phyloP scores from a whole-genome alignment of 2,888 invertebrate genomes.

The Hydraecia micacea region DNA sequence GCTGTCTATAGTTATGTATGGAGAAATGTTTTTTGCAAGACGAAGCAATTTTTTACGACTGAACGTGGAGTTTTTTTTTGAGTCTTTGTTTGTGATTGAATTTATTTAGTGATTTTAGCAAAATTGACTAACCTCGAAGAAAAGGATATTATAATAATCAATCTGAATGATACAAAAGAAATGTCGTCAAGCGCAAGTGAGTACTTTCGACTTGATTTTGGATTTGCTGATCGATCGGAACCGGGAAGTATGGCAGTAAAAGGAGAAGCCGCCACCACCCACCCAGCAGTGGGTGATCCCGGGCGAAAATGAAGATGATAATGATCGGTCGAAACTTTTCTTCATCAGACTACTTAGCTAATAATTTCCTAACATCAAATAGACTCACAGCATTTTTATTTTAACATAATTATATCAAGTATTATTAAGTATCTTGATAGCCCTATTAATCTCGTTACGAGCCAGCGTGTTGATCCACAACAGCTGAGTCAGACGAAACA shows the following conservation, averaged over 20 bases:
- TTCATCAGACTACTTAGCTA: not conserved
- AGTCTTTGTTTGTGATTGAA: not conserved
- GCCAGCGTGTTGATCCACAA: slow-evolving; percentile 43
- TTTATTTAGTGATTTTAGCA: not conserved
- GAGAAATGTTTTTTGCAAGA: not conserved
- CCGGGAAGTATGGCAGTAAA: no score
- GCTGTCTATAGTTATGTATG: slow-evolving; percentile 29
- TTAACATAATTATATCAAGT: not conserved
- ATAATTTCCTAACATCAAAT: not conserved
- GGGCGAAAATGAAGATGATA: no score
- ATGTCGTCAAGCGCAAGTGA: not conserved
- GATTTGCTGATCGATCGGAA: not conserved
- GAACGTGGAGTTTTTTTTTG: not conserved
- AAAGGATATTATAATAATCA: not conserved
- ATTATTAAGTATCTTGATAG: not conserved
- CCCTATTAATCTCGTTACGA: slow-evolving; percentile 34
- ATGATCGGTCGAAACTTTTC: not conserved
- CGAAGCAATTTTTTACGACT: not conserved
- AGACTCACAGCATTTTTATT: not conserved
- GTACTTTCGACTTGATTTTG: not conserved
- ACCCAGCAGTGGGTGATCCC: no score
- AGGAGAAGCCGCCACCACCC: accelerated
- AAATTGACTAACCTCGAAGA: not conserved
- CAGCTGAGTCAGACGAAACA: slow-evolving; percentile 57
- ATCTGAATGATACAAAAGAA: not conserved